These are phyloP conservation scores for Hyles vespertilio DNA, from an alignment of 1,140 invertebrate species.

Conservation along the genomic window DNA sequence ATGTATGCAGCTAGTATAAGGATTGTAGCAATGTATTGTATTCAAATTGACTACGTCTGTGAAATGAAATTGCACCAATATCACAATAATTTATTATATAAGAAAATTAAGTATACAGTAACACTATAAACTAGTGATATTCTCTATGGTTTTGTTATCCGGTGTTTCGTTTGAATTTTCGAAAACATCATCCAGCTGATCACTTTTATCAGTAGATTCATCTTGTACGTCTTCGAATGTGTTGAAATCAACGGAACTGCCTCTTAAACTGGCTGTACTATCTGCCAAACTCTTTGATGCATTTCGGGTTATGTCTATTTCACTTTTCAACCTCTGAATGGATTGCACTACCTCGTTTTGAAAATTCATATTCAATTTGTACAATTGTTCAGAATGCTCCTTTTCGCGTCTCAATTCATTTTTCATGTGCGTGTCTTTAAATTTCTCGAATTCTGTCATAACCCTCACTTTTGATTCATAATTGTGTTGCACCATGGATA, in stretches of 20 bases:
- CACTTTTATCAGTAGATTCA: conserved; percentile 16
- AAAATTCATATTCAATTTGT: conserved; percentile 68
- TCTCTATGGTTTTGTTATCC: background rate
- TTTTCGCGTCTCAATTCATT: conserved; percentile 60
- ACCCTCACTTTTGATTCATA: conserved; percentile 68
- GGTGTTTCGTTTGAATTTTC: conserved; percentile 6
- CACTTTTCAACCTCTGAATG: conserved; percentile 59
- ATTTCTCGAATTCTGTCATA: conserved; percentile 65
- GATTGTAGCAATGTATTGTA: background rate
- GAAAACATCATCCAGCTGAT: conserved; percentile 15
- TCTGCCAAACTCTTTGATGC: conserved; percentile 40
- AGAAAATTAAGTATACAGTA: background rate
- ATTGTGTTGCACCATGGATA: conserved; percentile 65
- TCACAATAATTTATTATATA: too few species aligned
- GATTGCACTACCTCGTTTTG: conserved; percentile 66
- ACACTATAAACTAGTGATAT: conserved; percentile 1
- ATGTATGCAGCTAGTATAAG: too few species aligned
- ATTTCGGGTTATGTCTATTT: conserved; percentile 56
- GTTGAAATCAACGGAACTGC: conserved; percentile 39
- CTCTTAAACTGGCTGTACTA: conserved; percentile 30
- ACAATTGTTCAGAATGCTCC: conserved; percentile 64
- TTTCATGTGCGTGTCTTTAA: conserved; percentile 58
- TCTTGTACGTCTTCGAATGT: conserved; percentile 27
- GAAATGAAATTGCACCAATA: conserved; percentile 1
- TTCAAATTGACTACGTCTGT: background rate